Base-by-base conservation (phyloP, 2,113 vertebrate species). In the Seriola rivoliana region DNA sequence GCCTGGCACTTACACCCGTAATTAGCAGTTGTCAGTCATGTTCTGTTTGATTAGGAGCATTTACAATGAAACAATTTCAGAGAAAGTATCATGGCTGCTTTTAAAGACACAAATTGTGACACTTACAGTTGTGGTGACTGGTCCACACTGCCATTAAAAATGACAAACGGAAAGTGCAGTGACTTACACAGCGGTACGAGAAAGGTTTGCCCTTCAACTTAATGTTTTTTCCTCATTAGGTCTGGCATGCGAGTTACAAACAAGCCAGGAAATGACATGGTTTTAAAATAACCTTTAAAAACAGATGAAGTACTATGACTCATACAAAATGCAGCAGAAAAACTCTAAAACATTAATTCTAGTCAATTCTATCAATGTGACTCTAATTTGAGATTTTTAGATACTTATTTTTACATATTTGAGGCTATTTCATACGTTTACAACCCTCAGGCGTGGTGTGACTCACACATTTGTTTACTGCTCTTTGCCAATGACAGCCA, bases 381-480 rank as follows among this genome's bases (percentile, higher is more conserved):
- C n/a, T 40, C 32, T 40, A 34, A 42, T 32, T 32, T 40, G 23
- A 12, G 58, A 0, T 29, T 42, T 42, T 42, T 40, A 63, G 8
- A 36, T 29, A 19, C 12, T 46, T 32, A 6, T 19, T 44, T 46
- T 57, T 4, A 13, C 10, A 46, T 29, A 11, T 50, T 38, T 66
- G 17, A 17, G 19, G 10, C 10, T 32, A 57, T 65, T 80, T 64
- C 57, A 29, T 8, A 32, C 0, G 3, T 29, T 36, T 19, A 16
- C 25, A 40, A 64, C 29, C 10, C 3, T 6, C 5, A 29, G 12
- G 58, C 3, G 11, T 16, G 25, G 8, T 60, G 12, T 80, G 81
- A 80, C 23, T 73, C 48, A 57, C 21, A 50, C 12, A 32, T 76
- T 68, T 75, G 79, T 90, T 87, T 71, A 81, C 72, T 57, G 62